phyloP scores from a whole-genome alignment of 2,888 invertebrate genomes.

The Netelia virgata region DNA sequence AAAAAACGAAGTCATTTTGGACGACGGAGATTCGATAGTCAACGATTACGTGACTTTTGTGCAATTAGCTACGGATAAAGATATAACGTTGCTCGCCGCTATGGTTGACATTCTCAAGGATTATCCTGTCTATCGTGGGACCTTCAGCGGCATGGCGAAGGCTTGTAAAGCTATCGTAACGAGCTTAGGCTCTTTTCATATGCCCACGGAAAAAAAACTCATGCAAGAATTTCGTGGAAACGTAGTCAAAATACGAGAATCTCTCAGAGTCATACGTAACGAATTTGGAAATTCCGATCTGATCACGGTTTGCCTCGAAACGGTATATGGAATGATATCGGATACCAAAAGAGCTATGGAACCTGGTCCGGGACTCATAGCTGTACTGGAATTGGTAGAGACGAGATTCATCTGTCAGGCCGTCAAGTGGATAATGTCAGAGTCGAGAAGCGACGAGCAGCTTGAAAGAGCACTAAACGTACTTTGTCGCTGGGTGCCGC shows the following conservation, averaged over 20 bases:
- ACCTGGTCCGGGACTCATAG: constrained; percentile 87
- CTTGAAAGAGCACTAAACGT: constrained; percentile 88
- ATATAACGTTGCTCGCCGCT: constrained; percentile 73
- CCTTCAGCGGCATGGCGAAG: constrained; percentile 68
- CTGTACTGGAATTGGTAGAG: constrained; percentile 87
- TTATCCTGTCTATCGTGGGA: constrained; percentile 72
- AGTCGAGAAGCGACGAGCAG: constrained; percentile 85
- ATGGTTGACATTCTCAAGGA: constrained; percentile 72
- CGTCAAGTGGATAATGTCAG: constrained; percentile 85
- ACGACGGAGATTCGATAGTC: constrained; percentile 68
- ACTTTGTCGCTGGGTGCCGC: constrained; percentile 89
- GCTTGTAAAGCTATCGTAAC: constrained; percentile 77
- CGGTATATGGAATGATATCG: constrained; percentile 88
- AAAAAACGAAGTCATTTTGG: constrained; percentile 44
- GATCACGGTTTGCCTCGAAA: constrained; percentile 86
- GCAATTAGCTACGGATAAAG: constrained; percentile 65
- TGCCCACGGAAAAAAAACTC: constrained; percentile 68
- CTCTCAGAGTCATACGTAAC: constrained; percentile 70
- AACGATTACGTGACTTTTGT: constrained; percentile 77
- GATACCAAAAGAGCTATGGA: constrained; percentile 86
- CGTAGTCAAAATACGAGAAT: constrained; percentile 71
- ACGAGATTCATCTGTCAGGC: constrained; percentile 81
- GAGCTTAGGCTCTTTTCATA: constrained; percentile 74
- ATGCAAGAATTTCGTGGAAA: constrained; percentile 72
- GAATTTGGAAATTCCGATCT: constrained; percentile 83